Evolutionary conservation across 2,113 vertebrate genomes (phyloP).

Genomic region (Scolopax mira): DNA sequence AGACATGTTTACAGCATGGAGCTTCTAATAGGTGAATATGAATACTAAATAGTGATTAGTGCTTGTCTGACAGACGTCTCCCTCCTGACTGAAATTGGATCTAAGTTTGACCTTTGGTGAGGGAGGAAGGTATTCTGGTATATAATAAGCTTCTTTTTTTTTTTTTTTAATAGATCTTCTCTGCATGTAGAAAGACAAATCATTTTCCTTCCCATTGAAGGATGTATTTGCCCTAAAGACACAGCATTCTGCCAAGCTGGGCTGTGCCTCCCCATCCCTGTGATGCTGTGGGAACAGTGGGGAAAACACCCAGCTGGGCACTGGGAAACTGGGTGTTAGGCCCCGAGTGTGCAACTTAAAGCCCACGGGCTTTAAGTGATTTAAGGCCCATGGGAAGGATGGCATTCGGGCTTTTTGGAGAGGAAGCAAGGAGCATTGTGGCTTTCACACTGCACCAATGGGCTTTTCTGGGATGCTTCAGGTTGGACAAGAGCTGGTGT

Average conservation of each 20-base stretch:
- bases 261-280: neutral
- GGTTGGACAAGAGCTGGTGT: neutral
- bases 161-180: neutral
- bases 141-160: constrained; percentile 18
- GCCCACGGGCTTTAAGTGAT: neutral
- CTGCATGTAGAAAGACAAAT: neutral
- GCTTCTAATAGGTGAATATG: constrained; percentile 75
- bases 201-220: neutral
- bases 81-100: constrained; percentile 72
- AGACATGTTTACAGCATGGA: constrained; percentile 72
- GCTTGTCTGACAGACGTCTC: constrained; percentile 72
- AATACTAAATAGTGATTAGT: constrained; percentile 76
- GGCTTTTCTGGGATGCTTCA: neutral
- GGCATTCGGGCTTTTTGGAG: neutral
- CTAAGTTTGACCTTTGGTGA: constrained; percentile 69
- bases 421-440: neutral
- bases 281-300: neutral
- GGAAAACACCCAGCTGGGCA: neutral
- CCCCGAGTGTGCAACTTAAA: fast-evolving
- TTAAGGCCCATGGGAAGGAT: neutral
- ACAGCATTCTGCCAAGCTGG: neutral
- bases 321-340: neutral
- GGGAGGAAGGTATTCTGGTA: constrained; percentile 46
- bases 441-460: neutral
- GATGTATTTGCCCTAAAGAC: neutral